Evolutionary conservation across 2,113 vertebrate genomes (phyloP).

Genomic region (Edolisoma coerulescens): DNA sequence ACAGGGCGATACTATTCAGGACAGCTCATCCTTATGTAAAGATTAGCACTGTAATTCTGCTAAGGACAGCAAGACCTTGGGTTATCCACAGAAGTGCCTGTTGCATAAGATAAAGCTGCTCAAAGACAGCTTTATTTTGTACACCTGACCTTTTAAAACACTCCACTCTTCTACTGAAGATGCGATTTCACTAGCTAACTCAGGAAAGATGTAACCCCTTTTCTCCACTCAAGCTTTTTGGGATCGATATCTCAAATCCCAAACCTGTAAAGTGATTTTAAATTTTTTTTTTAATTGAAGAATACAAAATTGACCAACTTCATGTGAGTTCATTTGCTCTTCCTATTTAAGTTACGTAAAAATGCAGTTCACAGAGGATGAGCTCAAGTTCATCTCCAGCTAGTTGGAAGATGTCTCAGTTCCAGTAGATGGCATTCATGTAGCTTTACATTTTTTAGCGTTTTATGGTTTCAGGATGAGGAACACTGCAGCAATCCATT

Average conservation of each 20-base stretch:
- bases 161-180: background rate
- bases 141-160: slow-evolving; percentile 30
- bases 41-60: slow-evolving; percentile 57
- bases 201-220: background rate
- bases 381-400: background rate
- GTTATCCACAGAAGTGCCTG: slow-evolving; percentile 49
- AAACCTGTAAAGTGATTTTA: background rate
- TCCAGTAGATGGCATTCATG: slow-evolving; percentile 33
- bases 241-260: background rate
- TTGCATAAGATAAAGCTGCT: slow-evolving; percentile 66
- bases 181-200: background rate
- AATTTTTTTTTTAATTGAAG: background rate
- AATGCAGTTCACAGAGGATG: background rate
- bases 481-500: background rate
- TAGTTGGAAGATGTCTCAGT: background rate
- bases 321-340: background rate
- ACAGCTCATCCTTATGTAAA: slow-evolving; percentile 44
- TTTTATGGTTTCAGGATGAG: background rate
- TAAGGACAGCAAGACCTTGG: slow-evolving; percentile 32
- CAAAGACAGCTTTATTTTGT: slow-evolving; percentile 40
- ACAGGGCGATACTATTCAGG: slow-evolving; percentile 29
- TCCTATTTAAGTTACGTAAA: background rate
- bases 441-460: background rate
- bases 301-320: background rate
- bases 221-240: background rate